phyloP scores from a whole-genome alignment of 2,888 invertebrate genomes.

The Drosophila tanythrix region DNA sequence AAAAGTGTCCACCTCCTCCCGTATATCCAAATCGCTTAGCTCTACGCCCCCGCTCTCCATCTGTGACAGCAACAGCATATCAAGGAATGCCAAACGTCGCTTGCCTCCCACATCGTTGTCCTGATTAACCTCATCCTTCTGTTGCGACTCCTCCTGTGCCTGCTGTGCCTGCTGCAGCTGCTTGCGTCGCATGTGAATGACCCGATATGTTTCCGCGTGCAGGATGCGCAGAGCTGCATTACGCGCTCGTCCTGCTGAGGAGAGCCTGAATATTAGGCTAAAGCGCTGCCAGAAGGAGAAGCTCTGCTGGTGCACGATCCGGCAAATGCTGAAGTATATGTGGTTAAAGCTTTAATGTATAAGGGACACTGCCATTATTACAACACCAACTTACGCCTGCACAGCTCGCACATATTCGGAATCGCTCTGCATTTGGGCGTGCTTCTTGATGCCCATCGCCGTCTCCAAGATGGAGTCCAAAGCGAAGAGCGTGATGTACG shows the following conservation, averaged over 20 bases:
- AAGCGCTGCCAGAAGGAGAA: conserved; percentile 83
- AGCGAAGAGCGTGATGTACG: conserved; percentile 85
- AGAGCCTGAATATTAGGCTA: conserved; percentile 66
- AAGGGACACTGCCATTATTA: neutral
- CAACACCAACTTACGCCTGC: conserved; percentile 86
- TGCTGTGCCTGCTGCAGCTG: conserved; percentile 67
- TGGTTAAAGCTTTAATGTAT: neutral
- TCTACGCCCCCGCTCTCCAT: conserved; percentile 80
- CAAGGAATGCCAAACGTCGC: conserved; percentile 85
- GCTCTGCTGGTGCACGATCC: conserved; percentile 75
- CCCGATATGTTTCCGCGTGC: conserved; percentile 82
- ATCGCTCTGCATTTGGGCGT: conserved; percentile 89
- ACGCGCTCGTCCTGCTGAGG: conserved; percentile 60
- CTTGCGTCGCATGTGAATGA: conserved; percentile 78
- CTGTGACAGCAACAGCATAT: conserved; percentile 86
- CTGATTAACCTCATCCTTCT: conserved; percentile 53
- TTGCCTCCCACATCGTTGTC: conserved; percentile 75
- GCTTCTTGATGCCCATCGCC: conserved; percentile 92
- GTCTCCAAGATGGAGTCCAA: conserved; percentile 86
- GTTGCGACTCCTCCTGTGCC: conserved; percentile 53
- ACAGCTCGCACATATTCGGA: conserved; percentile 91
- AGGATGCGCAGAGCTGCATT: conserved; percentile 70
- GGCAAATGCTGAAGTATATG: conserved; percentile 76
- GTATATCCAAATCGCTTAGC: conserved; percentile 85
- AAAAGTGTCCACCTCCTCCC: conserved; percentile 87